These are phyloP conservation scores for Meteorus colon DNA, from an alignment of 2,888 invertebrate genomes.

Conservation along the genomic window DNA sequence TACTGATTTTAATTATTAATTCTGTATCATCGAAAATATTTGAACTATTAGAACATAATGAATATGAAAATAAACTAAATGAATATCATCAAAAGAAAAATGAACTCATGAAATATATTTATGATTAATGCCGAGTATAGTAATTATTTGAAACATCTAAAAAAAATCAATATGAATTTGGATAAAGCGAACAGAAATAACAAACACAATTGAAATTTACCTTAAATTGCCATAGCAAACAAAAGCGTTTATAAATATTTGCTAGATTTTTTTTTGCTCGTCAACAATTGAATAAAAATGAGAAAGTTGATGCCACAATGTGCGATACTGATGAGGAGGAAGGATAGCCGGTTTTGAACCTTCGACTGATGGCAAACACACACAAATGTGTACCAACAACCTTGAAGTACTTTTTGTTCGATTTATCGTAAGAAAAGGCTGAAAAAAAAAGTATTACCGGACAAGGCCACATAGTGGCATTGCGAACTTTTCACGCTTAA, in stretches of 20 bases:
- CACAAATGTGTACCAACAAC: slow-evolving; percentile 7
- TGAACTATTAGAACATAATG: too few relatives aligned
- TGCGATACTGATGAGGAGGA: neutral
- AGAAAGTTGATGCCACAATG: neutral
- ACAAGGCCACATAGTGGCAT: neutral
- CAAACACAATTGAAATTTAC: neutral
- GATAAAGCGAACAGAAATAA: too few relatives aligned
- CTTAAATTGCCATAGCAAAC: neutral
- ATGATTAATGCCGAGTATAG: too few relatives aligned
- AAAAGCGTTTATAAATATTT: neutral
- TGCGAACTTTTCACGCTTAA: neutral
- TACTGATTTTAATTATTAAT: too few relatives aligned
- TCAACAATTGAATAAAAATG: slow-evolving; percentile 10
- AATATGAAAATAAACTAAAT: too few relatives aligned
- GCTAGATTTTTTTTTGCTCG: neutral
- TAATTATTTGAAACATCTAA: too few relatives aligned
- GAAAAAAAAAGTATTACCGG: neutral
- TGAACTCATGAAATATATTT: too few relatives aligned
- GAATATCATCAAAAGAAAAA: too few relatives aligned
- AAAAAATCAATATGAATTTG: too few relatives aligned
- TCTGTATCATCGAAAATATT: too few relatives aligned
- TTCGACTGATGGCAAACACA: neutral
- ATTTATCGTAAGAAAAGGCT: neutral
- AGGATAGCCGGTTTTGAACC: slow-evolving; percentile 12
- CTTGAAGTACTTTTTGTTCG: slow-evolving; percentile 12